A percentile compares a stretch with the other conserved stretches of the same genome.
Conservation (phyloP, 2,113 vertebrate species). For the Paradoxurus hermaphroditus region DNA sequence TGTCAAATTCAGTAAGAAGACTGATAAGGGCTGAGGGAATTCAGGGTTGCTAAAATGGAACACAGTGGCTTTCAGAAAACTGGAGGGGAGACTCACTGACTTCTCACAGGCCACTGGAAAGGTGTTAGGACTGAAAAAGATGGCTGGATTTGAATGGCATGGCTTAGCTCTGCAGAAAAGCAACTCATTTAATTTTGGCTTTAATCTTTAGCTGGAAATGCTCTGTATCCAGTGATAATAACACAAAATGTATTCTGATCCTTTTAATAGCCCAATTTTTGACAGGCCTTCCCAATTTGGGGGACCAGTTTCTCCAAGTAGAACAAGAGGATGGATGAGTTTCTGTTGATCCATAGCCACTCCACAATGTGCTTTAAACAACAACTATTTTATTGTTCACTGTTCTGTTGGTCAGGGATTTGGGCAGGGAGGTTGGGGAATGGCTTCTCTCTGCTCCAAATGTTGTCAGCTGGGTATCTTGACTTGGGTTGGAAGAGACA, state of each 20-base stretch:
- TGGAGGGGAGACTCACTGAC: neutral
- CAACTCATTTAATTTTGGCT: neutral
- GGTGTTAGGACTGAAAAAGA: neutral
- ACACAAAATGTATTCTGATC: neutral
- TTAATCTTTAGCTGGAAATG: neutral
- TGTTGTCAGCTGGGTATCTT: neutral
- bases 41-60: neutral
- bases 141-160: neutral
- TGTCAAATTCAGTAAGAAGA: conserved; percentile 58
- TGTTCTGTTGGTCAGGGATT: neutral
- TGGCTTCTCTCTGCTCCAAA: neutral
- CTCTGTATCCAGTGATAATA: neutral
- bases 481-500: neutral
- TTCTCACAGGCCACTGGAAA: neutral
- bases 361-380: neutral
- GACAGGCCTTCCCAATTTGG: neutral
- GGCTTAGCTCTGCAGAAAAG: neutral
- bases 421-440: neutral
- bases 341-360: neutral
- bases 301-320: neutral
- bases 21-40: conserved; percentile 45
- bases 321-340: neutral
- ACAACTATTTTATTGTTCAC: neutral
- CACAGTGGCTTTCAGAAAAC: conserved; percentile 32
- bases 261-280: neutral